Percentiles rank a stretch among this genome's conserved stretches.
phyloP scores from a whole-genome alignment of 2,888 invertebrate genomes.

The Pyrrhosoma nymphula region DNA sequence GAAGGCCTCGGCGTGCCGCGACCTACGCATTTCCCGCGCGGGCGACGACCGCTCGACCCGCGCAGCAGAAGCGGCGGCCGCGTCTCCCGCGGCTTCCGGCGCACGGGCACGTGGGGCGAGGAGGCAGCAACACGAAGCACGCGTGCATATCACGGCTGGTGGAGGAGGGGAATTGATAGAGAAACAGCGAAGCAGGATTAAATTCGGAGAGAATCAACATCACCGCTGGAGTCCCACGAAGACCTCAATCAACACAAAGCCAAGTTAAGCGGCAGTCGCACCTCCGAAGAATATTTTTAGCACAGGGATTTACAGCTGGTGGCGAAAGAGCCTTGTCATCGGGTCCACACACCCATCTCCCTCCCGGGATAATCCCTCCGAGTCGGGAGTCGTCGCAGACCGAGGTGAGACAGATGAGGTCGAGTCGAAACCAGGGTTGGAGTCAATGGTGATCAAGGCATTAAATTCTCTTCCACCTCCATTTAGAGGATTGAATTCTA shows the following conservation, averaged over 20 bases:
- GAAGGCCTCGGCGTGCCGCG: neutral
- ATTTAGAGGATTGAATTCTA: neutral
- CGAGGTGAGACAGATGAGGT: neutral
- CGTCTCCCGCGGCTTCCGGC: neutral
- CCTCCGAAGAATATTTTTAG: neutral
- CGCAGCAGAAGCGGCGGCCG: neutral
- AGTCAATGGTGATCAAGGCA: neutral
- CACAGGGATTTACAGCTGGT: neutral
- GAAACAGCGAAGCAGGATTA: neutral
- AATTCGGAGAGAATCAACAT: neutral
- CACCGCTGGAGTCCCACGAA: neutral
- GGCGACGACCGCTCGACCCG: neutral
- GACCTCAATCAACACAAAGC: neutral
- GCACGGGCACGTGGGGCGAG: neutral
- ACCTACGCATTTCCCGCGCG: conserved; percentile 33
- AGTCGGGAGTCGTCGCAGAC: neutral
- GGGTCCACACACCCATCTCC: neutral
- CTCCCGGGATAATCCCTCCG: neutral
- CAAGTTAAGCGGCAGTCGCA: neutral
- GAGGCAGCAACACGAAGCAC: neutral
- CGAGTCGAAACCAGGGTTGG: neutral
- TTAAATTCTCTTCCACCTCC: neutral
- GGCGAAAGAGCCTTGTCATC: neutral
- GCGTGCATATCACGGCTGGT: neutral
- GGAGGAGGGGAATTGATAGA: neutral